Evolutionary conservation across 2,888 invertebrate species (phyloP).

Genomic region (Diarsia rubi): DNA sequence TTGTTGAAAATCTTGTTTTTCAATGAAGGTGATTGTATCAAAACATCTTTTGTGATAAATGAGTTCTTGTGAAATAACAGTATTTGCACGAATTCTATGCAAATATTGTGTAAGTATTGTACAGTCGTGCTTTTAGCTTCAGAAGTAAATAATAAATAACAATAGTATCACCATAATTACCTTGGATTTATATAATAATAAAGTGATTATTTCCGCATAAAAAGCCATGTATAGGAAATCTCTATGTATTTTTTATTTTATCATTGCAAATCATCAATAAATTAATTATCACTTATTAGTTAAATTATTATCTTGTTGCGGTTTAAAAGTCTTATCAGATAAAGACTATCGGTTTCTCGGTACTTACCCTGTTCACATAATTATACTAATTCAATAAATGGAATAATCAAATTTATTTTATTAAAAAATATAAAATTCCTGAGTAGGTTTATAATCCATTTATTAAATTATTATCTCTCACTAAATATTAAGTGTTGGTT

Average conservation of each 20-base stretch:
- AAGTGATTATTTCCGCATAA: slow-evolving; percentile 20
- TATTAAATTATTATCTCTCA: neutral
- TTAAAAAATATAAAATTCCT: neutral
- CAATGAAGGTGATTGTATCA: slow-evolving; percentile 49
- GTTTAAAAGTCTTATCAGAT: slow-evolving; percentile 29
- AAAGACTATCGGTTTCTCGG: slow-evolving; percentile 4
- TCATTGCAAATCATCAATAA: too few relatives aligned
- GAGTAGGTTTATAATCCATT: neutral
- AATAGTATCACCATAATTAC: slow-evolving; percentile 7
- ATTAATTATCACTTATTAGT: neutral
- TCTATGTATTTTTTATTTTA: neutral
- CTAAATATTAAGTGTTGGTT: neutral
- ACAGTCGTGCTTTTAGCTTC: slow-evolving; percentile 25
- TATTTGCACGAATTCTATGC: slow-evolving; percentile 31
- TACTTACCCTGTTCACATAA: neutral
- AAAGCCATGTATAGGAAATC: slow-evolving; percentile 14
- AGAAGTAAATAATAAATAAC: slow-evolving; percentile 51
- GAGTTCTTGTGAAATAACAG: slow-evolving; percentile 38
- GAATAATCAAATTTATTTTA: neutral
- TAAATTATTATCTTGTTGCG: slow-evolving; percentile 20
- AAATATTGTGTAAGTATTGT: slow-evolving; percentile 50
- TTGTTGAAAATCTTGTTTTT: slow-evolving; percentile 48
- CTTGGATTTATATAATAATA: slow-evolving; percentile 10
- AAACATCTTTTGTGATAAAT: slow-evolving; percentile 54
- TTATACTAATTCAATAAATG: neutral